phyloP scores from a whole-genome alignment of 2,888 invertebrate species.

The Cantharis rufa region DNA sequence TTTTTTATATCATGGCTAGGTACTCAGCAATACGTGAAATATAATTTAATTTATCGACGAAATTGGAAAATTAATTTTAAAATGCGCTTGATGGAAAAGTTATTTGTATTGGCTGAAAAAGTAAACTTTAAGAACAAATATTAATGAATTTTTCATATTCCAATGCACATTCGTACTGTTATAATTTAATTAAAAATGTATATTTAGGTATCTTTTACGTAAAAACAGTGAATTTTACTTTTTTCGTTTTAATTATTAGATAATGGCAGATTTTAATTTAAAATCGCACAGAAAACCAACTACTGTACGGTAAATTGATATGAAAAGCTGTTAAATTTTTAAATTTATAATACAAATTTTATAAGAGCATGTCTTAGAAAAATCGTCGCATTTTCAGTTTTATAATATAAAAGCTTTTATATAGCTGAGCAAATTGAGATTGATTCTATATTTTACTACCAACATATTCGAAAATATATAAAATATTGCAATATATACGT shows the following conservation, averaged over 20 bases:
- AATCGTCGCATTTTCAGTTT: constrained; percentile 4
- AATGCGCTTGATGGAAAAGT: constrained; percentile 19
- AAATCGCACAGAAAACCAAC: background rate
- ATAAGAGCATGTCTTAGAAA: constrained; percentile 2
- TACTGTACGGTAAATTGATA: background rate
- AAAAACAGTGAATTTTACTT: background rate
- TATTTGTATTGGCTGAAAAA: constrained; percentile 5
- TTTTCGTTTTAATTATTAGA: background rate
- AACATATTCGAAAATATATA: constrained; percentile 1
- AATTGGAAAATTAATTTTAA: constrained; percentile 26
- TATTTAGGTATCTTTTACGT: background rate
- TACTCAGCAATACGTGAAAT: constrained; percentile 26
- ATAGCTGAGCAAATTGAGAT: background rate
- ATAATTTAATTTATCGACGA: constrained; percentile 7
- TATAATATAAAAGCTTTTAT: constrained; percentile 5
- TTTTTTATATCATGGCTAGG: background rate
- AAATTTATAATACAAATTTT: constrained; percentile 1
- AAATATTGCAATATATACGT: background rate
- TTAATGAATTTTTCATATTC: background rate
- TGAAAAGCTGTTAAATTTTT: background rate
- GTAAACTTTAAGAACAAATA: background rate
- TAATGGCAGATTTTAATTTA: background rate
- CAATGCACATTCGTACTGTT: background rate
- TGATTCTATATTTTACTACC: background rate
- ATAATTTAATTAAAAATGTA: background rate